Evolutionary conservation across 2,113 vertebrate species (phyloP).

Genomic region (Nematolebias whitei): DNA sequence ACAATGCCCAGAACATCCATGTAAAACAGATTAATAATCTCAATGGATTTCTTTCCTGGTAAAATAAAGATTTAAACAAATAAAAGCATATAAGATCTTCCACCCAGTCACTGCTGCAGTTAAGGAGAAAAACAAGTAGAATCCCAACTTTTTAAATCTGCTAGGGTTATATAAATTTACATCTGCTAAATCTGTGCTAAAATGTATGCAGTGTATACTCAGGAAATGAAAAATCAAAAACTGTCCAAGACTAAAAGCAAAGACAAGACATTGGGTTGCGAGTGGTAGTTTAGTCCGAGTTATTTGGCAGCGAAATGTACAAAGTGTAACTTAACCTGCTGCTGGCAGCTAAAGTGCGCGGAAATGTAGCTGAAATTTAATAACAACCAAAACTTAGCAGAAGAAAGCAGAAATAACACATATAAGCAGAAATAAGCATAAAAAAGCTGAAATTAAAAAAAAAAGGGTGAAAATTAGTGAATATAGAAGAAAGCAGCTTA

Average conservation of each 20-base stretch:
- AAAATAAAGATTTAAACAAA: no score
- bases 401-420: constrained; percentile 16
- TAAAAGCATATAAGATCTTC: not conserved
- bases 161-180: not conserved
- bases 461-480: no score
- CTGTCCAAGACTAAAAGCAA: not conserved
- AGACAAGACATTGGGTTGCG: constrained; percentile 16
- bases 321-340: constrained; percentile 40
- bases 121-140: not conserved
- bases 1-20: no score
- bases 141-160: not conserved
- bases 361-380: constrained; percentile 51
- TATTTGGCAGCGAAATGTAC: constrained; percentile 39
- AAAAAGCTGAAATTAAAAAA: no score
- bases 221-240: not conserved
- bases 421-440: not conserved
- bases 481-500: no score
- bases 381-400: constrained; percentile 48
- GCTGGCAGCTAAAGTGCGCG: constrained; percentile 54
- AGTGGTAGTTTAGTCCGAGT: constrained; percentile 29
- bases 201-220: not conserved
- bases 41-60: no score
- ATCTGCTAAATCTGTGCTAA: not conserved
- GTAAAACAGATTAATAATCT: no score
- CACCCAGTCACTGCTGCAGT: constrained; percentile 5